A percentile compares a stretch with the other conserved stretches of the same genome.
phyloP scores from a whole-genome alignment of 2,888 invertebrate species.

The Microplitis manilae region DNA sequence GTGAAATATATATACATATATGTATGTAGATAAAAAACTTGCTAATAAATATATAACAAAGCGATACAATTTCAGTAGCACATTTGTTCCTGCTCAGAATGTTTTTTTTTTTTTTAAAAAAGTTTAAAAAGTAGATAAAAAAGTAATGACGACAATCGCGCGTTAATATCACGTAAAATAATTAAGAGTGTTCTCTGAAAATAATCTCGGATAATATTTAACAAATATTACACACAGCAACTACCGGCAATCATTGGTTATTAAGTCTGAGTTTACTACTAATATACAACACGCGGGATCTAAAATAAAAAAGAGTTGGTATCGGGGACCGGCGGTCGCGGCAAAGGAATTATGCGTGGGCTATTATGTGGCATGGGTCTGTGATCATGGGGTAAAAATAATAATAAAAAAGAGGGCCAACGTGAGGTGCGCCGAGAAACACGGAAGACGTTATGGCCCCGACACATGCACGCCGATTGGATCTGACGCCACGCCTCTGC shows the following conservation, averaged over 20 bases:
- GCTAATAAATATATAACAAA: no score
- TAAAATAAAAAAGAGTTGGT: constrained; percentile 20
- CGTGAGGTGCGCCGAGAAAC: constrained; percentile 55
- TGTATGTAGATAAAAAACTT: not conserved
- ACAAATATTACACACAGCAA: not conserved
- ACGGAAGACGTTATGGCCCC: constrained; percentile 63
- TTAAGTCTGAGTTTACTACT: constrained; percentile 15
- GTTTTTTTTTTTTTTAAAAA: no score
- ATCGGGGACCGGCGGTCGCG: constrained; percentile 22
- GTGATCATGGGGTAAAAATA: constrained; percentile 51
- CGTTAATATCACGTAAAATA: no score
- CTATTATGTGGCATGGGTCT: constrained; percentile 54
- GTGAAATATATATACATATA: no score
- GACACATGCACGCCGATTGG: constrained; percentile 64
- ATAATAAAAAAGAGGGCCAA: constrained; percentile 43
- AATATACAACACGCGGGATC: not conserved
- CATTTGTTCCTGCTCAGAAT: no score
- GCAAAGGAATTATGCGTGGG: constrained; percentile 41
- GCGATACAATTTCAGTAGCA: no score
- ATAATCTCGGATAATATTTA: constrained; percentile 21
- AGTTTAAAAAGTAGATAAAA: no score
- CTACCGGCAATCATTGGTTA: constrained; percentile 16
- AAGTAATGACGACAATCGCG: no score
- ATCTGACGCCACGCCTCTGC: constrained; percentile 66
- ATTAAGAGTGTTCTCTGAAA: no score